A percentile compares a stretch with the other conserved stretches of the same genome.
phyloP scores from a whole-genome alignment of 1,140 invertebrate species.

The Fopius arisanus region DNA sequence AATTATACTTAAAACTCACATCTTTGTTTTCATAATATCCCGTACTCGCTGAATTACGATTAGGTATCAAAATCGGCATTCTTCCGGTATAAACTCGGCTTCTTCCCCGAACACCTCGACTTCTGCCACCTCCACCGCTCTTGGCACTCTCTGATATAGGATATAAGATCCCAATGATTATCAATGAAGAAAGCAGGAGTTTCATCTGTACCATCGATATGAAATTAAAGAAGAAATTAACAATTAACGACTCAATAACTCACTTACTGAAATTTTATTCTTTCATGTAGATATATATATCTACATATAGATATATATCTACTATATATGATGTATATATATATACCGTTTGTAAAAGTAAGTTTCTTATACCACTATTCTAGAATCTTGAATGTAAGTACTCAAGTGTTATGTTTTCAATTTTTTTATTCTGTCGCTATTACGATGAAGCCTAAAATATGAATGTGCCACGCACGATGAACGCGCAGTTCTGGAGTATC shows the following conservation, averaged over 20 bases:
- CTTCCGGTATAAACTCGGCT: constrained; percentile 64
- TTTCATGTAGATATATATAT: too few species aligned
- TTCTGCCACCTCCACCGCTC: constrained; percentile 55
- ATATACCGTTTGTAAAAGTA: too few species aligned
- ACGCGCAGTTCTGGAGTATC: constrained; percentile 47
- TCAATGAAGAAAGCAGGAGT: constrained; percentile 46
- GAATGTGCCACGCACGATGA: constrained; percentile 49
- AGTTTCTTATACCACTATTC: too few species aligned
- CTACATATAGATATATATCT: too few species aligned
- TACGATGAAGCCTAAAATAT: constrained; percentile 57
- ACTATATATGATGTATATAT: too few species aligned
- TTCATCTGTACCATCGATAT: constrained; percentile 48
- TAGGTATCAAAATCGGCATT: constrained; percentile 71
- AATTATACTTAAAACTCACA: constrained; percentile 61
- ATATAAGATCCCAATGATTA: constrained; percentile 46
- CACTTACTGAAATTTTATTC: background rate
- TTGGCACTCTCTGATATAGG: constrained; percentile 51
- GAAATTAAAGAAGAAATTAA: background rate
- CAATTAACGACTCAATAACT: background rate
- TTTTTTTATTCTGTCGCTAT: constrained; percentile 20
- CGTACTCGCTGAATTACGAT: constrained; percentile 71
- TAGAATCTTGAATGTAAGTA: too few species aligned
- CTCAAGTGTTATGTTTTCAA: background rate
- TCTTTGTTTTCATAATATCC: constrained; percentile 79
- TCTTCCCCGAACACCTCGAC: constrained; percentile 56